Conservation (phyloP, 2,797 vertebrate species). For the Antennarius maculatus region DNA sequence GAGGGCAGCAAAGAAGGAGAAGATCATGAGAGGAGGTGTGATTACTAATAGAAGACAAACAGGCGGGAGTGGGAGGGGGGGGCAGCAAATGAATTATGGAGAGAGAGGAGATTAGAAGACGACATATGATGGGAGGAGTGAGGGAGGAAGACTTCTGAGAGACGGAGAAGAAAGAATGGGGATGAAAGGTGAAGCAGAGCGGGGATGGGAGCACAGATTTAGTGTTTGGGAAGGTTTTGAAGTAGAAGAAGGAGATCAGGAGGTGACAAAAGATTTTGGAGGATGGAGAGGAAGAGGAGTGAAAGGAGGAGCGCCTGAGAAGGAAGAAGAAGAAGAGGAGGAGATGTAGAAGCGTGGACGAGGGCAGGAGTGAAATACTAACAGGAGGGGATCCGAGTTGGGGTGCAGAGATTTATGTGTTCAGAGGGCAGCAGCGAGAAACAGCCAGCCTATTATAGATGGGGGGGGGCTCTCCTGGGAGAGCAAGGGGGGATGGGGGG, state of each 20-base stretch:
- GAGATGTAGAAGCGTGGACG: slow-evolving; percentile 18
- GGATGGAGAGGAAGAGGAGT: not conserved
- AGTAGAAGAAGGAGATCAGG: slow-evolving; percentile 2
- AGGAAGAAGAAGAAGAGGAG: not conserved
- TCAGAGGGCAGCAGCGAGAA: slow-evolving; percentile 59
- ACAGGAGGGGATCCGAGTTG: slow-evolving; percentile 41
- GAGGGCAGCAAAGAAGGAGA: slow-evolving; percentile 14
- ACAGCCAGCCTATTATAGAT: slow-evolving; percentile 70
- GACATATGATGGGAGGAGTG: not conserved
- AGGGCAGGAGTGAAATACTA: slow-evolving; percentile 21
- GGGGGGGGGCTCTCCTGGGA: slow-evolving; percentile 62
- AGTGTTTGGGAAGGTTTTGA: not conserved
- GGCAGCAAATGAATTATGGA: not conserved
- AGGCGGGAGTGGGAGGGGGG: not conserved
- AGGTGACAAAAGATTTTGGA: not conserved
- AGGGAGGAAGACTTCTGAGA: not conserved
- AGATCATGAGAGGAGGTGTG: slow-evolving; percentile 28
- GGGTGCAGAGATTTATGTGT: slow-evolving; percentile 70
- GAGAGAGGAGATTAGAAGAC: slow-evolving; percentile 11
- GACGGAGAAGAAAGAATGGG: not conserved
- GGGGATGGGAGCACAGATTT: not conserved
- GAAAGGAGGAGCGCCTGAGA: slow-evolving; percentile 7
- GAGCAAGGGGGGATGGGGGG: slow-evolving; percentile 23
- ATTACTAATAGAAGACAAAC: not conserved
- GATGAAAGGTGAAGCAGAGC: slow-evolving; percentile 1